These are phyloP conservation scores for Antidorcas marsupialis DNA, from an alignment of 2,113 vertebrate genomes.

Conservation along the genomic window DNA sequence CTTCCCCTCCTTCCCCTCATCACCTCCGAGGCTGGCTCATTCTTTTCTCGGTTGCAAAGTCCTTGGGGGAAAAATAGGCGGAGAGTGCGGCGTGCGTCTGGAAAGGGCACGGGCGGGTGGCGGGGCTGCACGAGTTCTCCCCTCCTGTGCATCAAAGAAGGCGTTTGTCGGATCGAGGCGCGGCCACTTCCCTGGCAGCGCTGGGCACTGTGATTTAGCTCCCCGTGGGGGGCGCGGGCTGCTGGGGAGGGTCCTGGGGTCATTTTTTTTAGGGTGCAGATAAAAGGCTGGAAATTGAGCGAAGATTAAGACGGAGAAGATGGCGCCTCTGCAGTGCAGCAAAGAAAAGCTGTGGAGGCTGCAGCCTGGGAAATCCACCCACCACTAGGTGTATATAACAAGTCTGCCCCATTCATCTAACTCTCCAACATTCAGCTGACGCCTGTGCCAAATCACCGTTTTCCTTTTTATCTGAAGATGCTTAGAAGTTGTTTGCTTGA, in stretches of 20 bases:
- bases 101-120: not conserved
- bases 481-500: conserved; percentile 41
- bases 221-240: not conserved
- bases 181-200: not conserved
- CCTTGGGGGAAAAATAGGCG: not conserved
- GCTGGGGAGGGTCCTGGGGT: conserved; percentile 3
- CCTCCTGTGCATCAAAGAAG: not conserved
- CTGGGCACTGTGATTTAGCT: not conserved
- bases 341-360: conserved; percentile 77
- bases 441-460: not conserved
- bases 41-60: not conserved
- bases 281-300: conserved; percentile 72
- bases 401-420: conserved; percentile 59
- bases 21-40: not conserved
- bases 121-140: not conserved
- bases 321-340: conserved; percentile 97
- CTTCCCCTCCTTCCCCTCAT: not conserved
- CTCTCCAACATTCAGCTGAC: conserved; percentile 26
- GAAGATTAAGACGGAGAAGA: conserved; percentile 87
- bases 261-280: conserved; percentile 54
- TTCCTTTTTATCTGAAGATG: conserved; percentile 35
- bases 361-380: conserved; percentile 76
- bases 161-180: not conserved
- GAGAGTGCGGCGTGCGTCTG: conserved; percentile 2
- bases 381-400: conserved; percentile 75